Evolutionary conservation across 2,797 vertebrate species (phyloP).

Genomic region (Enteromius afrohamiltoni): DNA sequence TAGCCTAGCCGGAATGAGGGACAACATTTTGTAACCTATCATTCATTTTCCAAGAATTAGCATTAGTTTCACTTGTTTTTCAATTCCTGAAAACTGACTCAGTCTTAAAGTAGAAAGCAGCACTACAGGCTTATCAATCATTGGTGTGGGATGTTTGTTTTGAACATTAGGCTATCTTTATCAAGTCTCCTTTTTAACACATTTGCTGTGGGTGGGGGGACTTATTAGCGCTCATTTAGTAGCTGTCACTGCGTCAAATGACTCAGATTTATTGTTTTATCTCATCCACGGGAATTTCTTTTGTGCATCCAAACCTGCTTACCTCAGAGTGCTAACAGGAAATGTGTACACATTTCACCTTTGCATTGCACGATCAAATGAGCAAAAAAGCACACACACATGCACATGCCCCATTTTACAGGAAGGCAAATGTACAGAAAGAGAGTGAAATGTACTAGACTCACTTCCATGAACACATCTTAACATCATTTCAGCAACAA

Average conservation of each 20-base stretch:
- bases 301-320: conserved; percentile 46
- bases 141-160: not conserved
- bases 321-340: conserved; percentile 49
- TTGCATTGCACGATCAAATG: conserved; percentile 17
- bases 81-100: conserved; percentile 18
- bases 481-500: conserved; percentile 5
- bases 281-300: conserved; percentile 48
- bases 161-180: conserved; percentile 5
- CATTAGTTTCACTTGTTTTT: not conserved
- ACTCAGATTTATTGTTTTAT: conserved; percentile 40
- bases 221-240: conserved; percentile 12
- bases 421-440: conserved; percentile 54
- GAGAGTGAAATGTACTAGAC: conserved; percentile 17
- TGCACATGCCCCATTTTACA: conserved; percentile 49
- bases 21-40: not conserved
- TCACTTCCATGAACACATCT: conserved; percentile 25
- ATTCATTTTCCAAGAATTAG: not conserved
- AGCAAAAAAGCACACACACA: conserved; percentile 29
- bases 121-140: not conserved
- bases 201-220: conserved; percentile 44
- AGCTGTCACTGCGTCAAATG: not conserved
- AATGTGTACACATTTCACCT: conserved; percentile 42
- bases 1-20: not conserved
- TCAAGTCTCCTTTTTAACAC: not conserved
- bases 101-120: not conserved